These are phyloP conservation scores for Bombus balteatus DNA, from an alignment of 1,140 invertebrate genomes.

Conservation along the genomic window DNA sequence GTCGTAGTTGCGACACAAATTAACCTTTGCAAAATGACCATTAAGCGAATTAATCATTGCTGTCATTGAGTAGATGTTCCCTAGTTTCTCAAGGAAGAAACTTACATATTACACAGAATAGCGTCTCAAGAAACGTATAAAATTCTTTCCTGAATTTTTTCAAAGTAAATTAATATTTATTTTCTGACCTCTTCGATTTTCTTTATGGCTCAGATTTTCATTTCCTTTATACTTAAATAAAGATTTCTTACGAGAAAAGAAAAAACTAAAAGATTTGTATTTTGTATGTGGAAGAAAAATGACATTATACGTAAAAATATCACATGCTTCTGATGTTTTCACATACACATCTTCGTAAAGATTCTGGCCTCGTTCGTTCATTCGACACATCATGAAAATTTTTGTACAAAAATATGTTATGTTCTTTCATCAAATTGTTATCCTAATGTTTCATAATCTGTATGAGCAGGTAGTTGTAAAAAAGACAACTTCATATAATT, in stretches of 20 bases:
- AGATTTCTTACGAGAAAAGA: neutral
- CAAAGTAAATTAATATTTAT: neutral
- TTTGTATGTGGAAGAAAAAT: neutral
- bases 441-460: neutral
- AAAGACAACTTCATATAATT: neutral
- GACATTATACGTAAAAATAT: slow-evolving; percentile 23
- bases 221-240: neutral
- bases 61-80: neutral
- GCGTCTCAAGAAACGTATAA: neutral
- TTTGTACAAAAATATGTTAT: slow-evolving; percentile 47
- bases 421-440: slow-evolving; percentile 4
- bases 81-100: neutral
- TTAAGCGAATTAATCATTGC: slow-evolving; percentile 8
- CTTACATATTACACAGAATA: no score
- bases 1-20: neutral
- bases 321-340: neutral
- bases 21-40: neutral
- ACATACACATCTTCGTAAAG: neutral
- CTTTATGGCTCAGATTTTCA: neutral
- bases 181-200: neutral
- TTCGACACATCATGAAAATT: slow-evolving; percentile 28
- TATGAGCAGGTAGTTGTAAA: slow-evolving; percentile 4
- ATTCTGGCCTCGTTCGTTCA: neutral
- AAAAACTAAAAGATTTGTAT: neutral
- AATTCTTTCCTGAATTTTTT: neutral